A percentile compares a stretch with the other conserved stretches of the same genome.
phyloP scores from a whole-genome alignment of 2,888 invertebrate species.

The Iselma pallidipennis region DNA sequence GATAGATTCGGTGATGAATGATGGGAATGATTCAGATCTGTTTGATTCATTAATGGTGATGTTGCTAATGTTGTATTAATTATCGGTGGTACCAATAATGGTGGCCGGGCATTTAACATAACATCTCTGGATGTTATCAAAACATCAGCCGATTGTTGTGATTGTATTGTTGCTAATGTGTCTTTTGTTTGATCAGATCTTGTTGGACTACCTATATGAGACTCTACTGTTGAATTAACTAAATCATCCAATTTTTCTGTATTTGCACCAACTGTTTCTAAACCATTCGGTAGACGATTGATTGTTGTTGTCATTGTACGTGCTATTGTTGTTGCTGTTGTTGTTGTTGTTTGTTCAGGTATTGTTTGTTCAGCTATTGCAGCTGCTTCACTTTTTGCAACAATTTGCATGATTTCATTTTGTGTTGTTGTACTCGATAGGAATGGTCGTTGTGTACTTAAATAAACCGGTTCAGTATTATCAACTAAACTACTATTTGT shows the following conservation, averaged over 20 bases:
- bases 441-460: slow-evolving; percentile 38
- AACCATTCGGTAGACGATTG: slow-evolving; percentile 40
- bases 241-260: slow-evolving; percentile 63
- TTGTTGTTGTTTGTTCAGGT: slow-evolving; percentile 32
- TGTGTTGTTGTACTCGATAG: slow-evolving; percentile 34
- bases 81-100: slow-evolving; percentile 41
- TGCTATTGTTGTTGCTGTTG: slow-evolving; percentile 7
- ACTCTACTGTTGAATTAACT: slow-evolving; percentile 62
- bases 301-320: slow-evolving; percentile 52
- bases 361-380: slow-evolving; percentile 40
- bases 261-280: slow-evolving; percentile 39
- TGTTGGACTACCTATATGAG: slow-evolving; percentile 57
- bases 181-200: slow-evolving; percentile 39
- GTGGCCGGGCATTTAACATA: slow-evolving; percentile 49
- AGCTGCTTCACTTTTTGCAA: slow-evolving; percentile 47
- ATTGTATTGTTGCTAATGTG: slow-evolving; percentile 30
- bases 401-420: slow-evolving; percentile 39
- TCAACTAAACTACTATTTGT: slow-evolving; percentile 8
- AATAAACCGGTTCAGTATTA: slow-evolving; percentile 33
- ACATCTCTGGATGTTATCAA: slow-evolving; percentile 50
- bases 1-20: slow-evolving; percentile 55
- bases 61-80: slow-evolving; percentile 40
- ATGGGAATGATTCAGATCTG: slow-evolving; percentile 29
- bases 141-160: slow-evolving; percentile 26
- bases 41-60: slow-evolving; percentile 40